phyloP scores from a whole-genome alignment of 2,113 vertebrate genomes.

The Gasterosteus nipponicus region DNA sequence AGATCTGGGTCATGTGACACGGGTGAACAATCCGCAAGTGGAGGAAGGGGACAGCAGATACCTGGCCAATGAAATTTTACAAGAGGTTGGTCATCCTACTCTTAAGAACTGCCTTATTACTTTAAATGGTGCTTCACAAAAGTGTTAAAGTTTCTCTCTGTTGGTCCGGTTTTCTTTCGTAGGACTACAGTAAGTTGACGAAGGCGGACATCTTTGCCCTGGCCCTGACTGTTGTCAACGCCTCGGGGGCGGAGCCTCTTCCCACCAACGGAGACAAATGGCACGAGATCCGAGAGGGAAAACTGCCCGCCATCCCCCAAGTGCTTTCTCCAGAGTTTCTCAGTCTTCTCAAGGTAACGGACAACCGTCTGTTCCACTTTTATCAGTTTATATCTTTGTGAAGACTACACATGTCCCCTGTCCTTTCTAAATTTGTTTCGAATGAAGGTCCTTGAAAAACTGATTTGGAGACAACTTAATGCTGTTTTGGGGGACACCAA shows the following conservation, averaged over 20 bases:
- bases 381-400: neutral
- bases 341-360: slow-evolving; percentile 89
- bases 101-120: neutral
- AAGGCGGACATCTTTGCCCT: slow-evolving; percentile 98
- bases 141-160: neutral
- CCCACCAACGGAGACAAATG: slow-evolving; percentile 95
- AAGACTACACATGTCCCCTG: neutral
- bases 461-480: neutral
- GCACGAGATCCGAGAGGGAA: slow-evolving; percentile 94
- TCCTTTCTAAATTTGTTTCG: neutral
- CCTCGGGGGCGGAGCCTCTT: slow-evolving; percentile 92
- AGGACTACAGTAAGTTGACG: slow-evolving; percentile 91
- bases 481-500: neutral
- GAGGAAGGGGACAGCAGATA: slow-evolving; percentile 98
- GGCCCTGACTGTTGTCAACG: slow-evolving; percentile 91
- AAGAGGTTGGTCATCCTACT: slow-evolving; percentile 88
- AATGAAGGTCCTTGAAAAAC: neutral
- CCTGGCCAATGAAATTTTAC: slow-evolving; percentile 95
- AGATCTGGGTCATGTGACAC: slow-evolving; percentile 96
- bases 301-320: slow-evolving; percentile 91
- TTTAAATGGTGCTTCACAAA: slow-evolving; percentile 25
- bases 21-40: slow-evolving; percentile 93
- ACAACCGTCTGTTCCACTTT: neutral
- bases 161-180: slow-evolving; percentile 29
- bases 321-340: slow-evolving; percentile 90